phyloP scores from a whole-genome alignment of 1,140 invertebrate species.

The Nautilus pompilius region DNA sequence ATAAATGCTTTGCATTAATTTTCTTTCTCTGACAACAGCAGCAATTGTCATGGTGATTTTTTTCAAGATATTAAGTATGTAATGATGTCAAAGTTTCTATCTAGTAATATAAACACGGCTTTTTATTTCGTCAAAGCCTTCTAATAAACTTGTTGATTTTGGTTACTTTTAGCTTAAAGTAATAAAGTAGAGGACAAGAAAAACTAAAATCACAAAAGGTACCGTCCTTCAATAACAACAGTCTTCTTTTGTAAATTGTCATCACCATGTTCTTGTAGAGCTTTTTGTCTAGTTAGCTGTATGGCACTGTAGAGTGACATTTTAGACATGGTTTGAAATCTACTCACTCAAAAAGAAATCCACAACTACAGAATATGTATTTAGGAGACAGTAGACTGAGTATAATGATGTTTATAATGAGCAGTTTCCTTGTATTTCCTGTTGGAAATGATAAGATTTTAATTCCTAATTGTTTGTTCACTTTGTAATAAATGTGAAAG shows the following conservation, averaged over 20 bases:
- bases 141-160: too few species aligned
- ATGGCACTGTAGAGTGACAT: too few species aligned
- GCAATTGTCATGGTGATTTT: background rate
- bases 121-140: background rate
- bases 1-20: background rate
- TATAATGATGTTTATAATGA: background rate
- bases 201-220: too few species aligned
- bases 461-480: background rate
- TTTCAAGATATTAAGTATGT: background rate
- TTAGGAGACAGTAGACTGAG: background rate
- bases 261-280: too few species aligned
- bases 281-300: too few species aligned
- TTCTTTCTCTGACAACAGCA: background rate
- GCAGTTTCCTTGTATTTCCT: background rate
- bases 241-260: too few species aligned
- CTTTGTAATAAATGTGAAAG: background rate
- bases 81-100: background rate
- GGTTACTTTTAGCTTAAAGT: background rate
- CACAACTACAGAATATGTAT: too few species aligned
- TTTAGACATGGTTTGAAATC: too few species aligned
- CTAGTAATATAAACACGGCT: background rate
- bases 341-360: too few species aligned
- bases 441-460: background rate
- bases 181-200: too few species aligned
- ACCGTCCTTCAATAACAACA: too few species aligned